phyloP scores from a whole-genome alignment of 2,888 invertebrate genomes.

The Acrobasis repandana region DNA sequence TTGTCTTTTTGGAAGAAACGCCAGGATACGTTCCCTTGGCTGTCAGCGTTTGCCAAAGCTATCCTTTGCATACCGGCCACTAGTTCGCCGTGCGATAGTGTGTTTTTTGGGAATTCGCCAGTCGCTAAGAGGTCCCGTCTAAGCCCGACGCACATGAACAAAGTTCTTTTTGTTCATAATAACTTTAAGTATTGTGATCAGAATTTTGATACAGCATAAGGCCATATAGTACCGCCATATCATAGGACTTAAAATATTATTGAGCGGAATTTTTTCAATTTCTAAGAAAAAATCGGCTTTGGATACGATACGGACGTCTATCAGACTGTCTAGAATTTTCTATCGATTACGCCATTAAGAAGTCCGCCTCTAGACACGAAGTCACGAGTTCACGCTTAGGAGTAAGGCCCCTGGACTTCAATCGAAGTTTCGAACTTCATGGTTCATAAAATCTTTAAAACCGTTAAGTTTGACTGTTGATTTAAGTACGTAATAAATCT shows the following conservation, averaged over 20 bases:
- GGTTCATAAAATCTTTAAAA: too few relatives aligned
- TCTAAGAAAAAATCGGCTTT: too few relatives aligned
- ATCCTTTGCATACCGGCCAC: conserved; percentile 25
- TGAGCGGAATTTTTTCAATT: too few relatives aligned
- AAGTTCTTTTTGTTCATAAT: conserved; percentile 2
- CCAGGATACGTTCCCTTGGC: conserved; percentile 15
- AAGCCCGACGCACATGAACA: not conserved
- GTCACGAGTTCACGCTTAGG: too few relatives aligned
- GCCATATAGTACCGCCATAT: not conserved
- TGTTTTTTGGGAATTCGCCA: conserved; percentile 22
- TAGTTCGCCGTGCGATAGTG: conserved; percentile 24
- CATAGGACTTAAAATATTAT: not conserved
- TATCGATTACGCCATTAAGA: too few relatives aligned
- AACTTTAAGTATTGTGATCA: conserved; percentile 1
- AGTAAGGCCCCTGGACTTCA: too few relatives aligned
- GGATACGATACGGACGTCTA: too few relatives aligned
- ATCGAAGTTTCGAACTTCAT: too few relatives aligned
- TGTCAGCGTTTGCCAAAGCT: conserved; percentile 17
- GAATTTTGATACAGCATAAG: not conserved
- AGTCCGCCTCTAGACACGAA: too few relatives aligned
- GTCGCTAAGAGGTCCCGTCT: conserved; percentile 3
- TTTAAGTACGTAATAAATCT: too few relatives aligned
- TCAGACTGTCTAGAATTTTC: too few relatives aligned
- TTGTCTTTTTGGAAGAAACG: conserved; percentile 22
- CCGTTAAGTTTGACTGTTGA: too few relatives aligned